phyloP scores from a whole-genome alignment of 1,140 invertebrate species.

The Drosophila yakuba region DNA sequence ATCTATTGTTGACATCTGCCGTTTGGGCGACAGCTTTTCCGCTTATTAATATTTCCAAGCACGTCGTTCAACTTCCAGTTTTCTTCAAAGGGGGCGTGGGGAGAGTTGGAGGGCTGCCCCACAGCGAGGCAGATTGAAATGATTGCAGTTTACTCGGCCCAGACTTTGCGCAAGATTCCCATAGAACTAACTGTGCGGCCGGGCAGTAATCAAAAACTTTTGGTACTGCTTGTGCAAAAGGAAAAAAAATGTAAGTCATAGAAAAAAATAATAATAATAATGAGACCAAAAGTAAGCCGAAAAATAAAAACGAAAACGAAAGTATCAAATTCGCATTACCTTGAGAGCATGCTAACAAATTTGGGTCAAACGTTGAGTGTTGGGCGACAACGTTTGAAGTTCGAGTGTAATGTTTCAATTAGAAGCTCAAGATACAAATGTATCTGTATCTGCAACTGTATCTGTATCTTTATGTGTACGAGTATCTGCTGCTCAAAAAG shows the following conservation, averaged over 20 bases:
- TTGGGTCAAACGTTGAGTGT: slow-evolving; percentile 65
- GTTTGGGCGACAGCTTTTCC: slow-evolving; percentile 63
- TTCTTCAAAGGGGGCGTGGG: background rate
- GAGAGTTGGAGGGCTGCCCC: background rate
- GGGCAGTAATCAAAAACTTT: slow-evolving; percentile 67
- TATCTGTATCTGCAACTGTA: slow-evolving; percentile 8
- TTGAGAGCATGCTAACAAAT: slow-evolving; percentile 69
- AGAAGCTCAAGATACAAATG: slow-evolving; percentile 52
- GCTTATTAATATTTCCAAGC: slow-evolving; percentile 79
- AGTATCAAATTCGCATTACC: slow-evolving; percentile 78
- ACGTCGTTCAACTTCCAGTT: slow-evolving; percentile 54
- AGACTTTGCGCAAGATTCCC: slow-evolving; percentile 62
- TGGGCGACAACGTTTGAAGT: slow-evolving; percentile 50
- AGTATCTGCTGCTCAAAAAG: slow-evolving; percentile 4
- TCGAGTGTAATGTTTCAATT: slow-evolving; percentile 69
- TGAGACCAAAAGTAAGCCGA: slow-evolving; percentile 20
- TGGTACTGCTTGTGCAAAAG: slow-evolving; percentile 15
- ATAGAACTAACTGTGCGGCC: slow-evolving; percentile 58
- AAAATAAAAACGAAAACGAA: slow-evolving; percentile 53
- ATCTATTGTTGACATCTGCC: slow-evolving; percentile 53
- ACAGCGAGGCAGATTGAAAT: slow-evolving; percentile 43
- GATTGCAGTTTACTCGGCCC: slow-evolving; percentile 51
- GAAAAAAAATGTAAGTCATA: background rate
- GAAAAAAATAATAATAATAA: slow-evolving; percentile 11
- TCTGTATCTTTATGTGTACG: background rate